Base-by-base conservation (phyloP, 2,113 vertebrate genomes). In the Microcebus lehilahytsara region DNA sequence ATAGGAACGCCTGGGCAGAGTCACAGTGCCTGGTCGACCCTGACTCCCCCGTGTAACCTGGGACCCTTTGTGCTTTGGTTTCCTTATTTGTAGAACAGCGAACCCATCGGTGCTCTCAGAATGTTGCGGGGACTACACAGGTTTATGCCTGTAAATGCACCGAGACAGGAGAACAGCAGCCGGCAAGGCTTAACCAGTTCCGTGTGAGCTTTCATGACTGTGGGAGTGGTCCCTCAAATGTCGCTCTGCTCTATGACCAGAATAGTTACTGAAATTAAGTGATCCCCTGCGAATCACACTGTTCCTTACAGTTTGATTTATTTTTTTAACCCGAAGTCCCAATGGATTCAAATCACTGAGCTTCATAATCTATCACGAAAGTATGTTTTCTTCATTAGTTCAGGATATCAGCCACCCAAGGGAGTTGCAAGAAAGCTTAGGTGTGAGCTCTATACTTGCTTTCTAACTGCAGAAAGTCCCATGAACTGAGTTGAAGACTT, bases 351-450 rank as follows among this genome's bases (percentile, higher is more conserved):
- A n/a, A 71, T 93, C 40, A 62, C 23, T 22, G n/a, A 77, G 79
- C 64, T 75, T 89, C 25, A 46, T 64, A 75, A 34, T 60, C 46
- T 81, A 4, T 84, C 87, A 72, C 90, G 78, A 71, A 93, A 71
- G 6, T 58, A 37, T 25, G 6, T 80, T 93, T 93, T 96, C 51
- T 53, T 95, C 30, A 3, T 93, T 85, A 62, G 64, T 96, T 91
- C 30, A 60, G 37, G 56, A 19, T 56, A 66, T 86, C 37, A 81
- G 20, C n/a, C 89, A 23, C 95, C 42, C 86, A 79, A 60, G 6
- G n/a, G 66, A 84, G 56, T 83, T 79, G 91, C 46, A 53, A 49
- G n/a, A 78, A 40, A 53, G 6, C 86, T 62, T 60, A 56, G 49
- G 32, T 17, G 2, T 60, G 62, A 84, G 49, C 60, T 9, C 72